phyloP scores from a whole-genome alignment of 2,113 vertebrate genomes.

The Zapus hudsonius region DNA sequence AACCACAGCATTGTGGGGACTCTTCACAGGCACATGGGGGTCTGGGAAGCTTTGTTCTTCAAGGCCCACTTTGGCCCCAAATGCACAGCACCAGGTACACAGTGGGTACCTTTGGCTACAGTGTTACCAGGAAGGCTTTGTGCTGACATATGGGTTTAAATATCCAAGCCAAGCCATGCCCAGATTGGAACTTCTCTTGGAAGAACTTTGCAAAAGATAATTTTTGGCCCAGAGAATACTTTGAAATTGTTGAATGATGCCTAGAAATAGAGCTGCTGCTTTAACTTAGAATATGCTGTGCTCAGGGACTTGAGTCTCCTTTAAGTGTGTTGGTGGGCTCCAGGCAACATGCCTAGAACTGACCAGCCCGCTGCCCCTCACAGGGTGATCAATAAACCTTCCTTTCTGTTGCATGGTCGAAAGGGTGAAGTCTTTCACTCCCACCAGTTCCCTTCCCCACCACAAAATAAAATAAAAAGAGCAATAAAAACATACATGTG shows the following conservation, averaged over 20 bases:
- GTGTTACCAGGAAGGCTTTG: accelerated
- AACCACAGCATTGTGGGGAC: accelerated
- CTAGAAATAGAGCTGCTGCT: neutral
- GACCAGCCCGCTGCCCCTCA: neutral
- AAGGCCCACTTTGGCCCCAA: accelerated
- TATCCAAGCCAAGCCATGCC: neutral
- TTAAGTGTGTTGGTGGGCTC: neutral
- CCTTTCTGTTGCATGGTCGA: neutral
- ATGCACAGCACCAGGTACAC: accelerated
- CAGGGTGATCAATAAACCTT: neutral
- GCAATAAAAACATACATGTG: neutral
- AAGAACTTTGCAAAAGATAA: neutral
- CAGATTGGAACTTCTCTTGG: neutral
- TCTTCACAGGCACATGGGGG: neutral
- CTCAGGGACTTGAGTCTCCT: accelerated
- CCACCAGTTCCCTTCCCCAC: neutral
- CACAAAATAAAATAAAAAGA: neutral
- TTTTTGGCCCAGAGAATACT: neutral
- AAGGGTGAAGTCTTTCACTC: neutral
- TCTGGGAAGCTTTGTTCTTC: accelerated
- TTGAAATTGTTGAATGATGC: neutral
- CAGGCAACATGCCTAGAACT: neutral
- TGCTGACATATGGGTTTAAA: neutral
- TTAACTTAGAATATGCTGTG: neutral
- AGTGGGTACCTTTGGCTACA: neutral